phyloP scores from a whole-genome alignment of 2,797 vertebrate genomes.

The Tapirus indicus region DNA sequence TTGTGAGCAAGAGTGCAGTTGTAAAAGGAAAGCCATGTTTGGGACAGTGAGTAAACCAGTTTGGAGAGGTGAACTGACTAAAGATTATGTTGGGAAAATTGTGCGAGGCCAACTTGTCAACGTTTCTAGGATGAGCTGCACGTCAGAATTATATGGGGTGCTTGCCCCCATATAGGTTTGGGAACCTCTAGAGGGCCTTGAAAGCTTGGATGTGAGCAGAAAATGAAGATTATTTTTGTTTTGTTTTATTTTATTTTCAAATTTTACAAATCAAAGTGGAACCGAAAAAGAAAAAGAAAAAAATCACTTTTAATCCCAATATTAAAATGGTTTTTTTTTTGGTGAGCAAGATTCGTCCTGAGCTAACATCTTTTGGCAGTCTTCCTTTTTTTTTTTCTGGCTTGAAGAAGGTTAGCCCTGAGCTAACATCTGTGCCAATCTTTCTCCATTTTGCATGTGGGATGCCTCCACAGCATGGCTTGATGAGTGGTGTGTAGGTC shows the following conservation, averaged over 20 bases:
- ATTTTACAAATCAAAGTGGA: slow-evolving; percentile 1
- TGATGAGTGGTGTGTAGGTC: no score
- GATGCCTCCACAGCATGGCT: no score
- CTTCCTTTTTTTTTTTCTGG: no score
- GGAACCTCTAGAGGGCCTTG: neutral
- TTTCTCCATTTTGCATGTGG: no score
- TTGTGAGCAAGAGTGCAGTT: slow-evolving; percentile 13
- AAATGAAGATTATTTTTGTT: neutral
- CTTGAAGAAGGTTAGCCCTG: no score
- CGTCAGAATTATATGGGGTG: neutral
- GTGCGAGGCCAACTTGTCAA: neutral
- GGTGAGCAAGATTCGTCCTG: no score
- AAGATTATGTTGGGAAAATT: neutral
- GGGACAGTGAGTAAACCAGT: neutral
- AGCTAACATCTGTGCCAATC: no score
- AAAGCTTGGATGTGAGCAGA: neutral
- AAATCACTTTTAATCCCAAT: neutral
- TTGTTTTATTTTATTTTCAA: slow-evolving; percentile 18
- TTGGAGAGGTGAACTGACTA: neutral
- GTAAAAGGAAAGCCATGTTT: neutral
- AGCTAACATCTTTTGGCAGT: no score
- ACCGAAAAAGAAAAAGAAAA: neutral
- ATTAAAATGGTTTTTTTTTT: no score
- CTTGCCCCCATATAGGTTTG: neutral
- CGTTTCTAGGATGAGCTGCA: neutral